Conservation (phyloP, 2,113 vertebrate species). For the Taxidea taxus region DNA sequence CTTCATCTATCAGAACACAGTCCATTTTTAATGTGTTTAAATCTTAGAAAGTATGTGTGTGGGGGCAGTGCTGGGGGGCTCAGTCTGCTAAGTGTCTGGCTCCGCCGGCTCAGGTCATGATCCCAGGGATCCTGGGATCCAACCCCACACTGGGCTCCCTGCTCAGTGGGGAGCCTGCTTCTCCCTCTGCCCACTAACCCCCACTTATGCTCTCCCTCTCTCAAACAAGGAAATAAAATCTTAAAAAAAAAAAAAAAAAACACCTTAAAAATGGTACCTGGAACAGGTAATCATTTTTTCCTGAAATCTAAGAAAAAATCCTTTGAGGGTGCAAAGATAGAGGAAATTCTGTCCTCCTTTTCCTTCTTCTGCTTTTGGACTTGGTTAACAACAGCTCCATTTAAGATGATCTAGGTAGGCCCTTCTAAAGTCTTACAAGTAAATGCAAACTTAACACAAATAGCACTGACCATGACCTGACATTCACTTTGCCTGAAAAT, state of each 20-base stretch:
- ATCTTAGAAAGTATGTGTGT: background rate
- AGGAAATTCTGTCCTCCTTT: background rate
- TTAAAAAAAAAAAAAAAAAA: background rate
- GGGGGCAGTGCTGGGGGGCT: too few species aligned
- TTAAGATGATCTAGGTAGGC: background rate
- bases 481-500: slow-evolving; percentile 9
- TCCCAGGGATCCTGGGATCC: background rate
- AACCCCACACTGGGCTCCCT: background rate
- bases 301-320: background rate
- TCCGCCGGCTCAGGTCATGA: background rate
- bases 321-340: background rate
- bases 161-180: background rate
- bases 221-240: background rate
- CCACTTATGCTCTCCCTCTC: background rate
- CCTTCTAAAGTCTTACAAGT: background rate
- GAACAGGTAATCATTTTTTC: background rate
- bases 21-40: background rate
- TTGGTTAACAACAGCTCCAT: background rate
- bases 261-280: background rate
- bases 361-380: background rate
- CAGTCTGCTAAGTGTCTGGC: background rate
- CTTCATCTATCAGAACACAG: background rate
- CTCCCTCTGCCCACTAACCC: background rate
- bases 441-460: background rate
- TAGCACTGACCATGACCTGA: background rate